Percentiles rank a stretch among this genome's conserved stretches.
These are phyloP conservation scores for Tokudaia muenninki DNA, from an alignment of 2,797 vertebrate genomes.

Conservation along the genomic window DNA sequence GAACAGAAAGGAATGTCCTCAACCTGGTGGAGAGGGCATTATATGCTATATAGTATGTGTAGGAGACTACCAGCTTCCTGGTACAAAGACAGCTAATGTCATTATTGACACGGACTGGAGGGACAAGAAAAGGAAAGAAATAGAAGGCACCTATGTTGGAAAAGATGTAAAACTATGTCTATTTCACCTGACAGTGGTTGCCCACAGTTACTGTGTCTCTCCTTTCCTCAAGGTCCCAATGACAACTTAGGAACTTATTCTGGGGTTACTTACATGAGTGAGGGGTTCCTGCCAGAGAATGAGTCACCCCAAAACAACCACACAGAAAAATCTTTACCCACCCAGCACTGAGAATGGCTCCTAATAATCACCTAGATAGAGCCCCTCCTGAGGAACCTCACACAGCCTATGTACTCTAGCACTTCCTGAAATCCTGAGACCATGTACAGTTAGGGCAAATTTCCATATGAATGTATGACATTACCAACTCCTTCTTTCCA, in stretches of 20 bases:
- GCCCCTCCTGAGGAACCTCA: too few species aligned
- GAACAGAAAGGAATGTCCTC: neutral
- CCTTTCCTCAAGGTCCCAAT: neutral
- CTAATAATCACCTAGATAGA: neutral
- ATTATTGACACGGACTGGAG: neutral
- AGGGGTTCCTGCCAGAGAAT: neutral
- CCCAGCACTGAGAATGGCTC: neutral
- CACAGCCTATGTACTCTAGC: neutral
- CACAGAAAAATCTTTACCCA: neutral
- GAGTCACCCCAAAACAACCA: neutral
- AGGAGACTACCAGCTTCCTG: neutral
- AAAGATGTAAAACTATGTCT: neutral
- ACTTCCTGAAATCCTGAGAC: neutral
- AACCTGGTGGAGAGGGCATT: neutral
- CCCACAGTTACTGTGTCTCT: neutral
- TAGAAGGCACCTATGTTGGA: neutral
- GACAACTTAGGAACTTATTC: neutral
- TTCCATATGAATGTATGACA: neutral
- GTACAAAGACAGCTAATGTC: neutral
- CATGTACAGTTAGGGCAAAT: neutral
- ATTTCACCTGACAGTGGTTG: neutral
- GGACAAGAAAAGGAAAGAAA: neutral
- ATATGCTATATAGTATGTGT: neutral
- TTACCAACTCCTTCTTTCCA: neutral
- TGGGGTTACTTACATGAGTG: neutral